Evolutionary conservation across 2,888 invertebrate genomes (phyloP).

Genomic region (Aporophyla lueneburgensis): DNA sequence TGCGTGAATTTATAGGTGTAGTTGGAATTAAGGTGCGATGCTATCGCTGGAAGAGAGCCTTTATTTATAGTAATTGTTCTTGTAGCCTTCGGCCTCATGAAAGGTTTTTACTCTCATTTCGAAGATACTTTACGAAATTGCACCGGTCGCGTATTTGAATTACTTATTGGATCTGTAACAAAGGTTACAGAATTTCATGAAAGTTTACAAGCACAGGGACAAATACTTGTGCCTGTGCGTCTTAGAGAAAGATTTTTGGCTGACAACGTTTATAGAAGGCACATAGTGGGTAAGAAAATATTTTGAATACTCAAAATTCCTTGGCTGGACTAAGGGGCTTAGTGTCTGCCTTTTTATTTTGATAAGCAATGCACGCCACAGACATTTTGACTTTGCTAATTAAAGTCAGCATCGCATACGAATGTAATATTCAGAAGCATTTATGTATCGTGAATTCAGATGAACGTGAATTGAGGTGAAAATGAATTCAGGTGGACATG

Average conservation of each 20-base stretch:
- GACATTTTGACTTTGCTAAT: background rate
- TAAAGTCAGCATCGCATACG: background rate
- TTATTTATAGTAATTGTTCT: constrained; percentile 23
- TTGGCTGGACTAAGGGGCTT: too few relatives aligned
- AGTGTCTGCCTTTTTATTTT: too few relatives aligned
- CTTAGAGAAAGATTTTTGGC: too few relatives aligned
- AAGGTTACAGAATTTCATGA: too few relatives aligned
- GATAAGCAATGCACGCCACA: background rate
- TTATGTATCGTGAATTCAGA: background rate
- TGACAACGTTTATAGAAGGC: too few relatives aligned
- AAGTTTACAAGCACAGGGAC: background rate
- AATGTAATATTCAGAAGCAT: background rate
- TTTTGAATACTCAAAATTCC: too few relatives aligned
- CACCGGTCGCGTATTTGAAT: background rate
- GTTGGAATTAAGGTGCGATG: constrained; percentile 9
- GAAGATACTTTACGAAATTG: background rate
- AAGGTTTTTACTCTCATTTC: background rate
- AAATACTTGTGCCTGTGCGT: too few relatives aligned
- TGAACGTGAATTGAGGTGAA: too few relatives aligned
- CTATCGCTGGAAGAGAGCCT: background rate
- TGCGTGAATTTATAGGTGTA: constrained; percentile 9
- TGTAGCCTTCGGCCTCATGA: too few relatives aligned
- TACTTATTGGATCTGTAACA: too few relatives aligned
- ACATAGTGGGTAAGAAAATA: too few relatives aligned
- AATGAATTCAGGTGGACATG: background rate